A percentile compares a stretch with the other conserved stretches of the same genome.
Conservation (phyloP, 2,888 invertebrate species). For the Drosophila dives region DNA sequence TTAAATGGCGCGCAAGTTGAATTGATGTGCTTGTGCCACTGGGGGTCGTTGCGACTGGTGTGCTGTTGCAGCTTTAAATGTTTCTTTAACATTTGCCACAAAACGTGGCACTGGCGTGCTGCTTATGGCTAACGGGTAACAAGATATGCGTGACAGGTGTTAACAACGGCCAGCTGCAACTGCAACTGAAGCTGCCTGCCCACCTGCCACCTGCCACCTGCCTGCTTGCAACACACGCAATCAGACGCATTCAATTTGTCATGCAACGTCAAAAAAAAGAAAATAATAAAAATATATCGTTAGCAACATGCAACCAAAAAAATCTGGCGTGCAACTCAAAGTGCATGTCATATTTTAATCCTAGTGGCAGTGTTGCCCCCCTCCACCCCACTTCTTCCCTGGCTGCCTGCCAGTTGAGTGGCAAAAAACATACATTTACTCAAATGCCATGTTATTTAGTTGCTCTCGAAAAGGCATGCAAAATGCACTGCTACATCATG, state of each 20-base stretch:
- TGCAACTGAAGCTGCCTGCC: neutral
- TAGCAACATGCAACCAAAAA: slow-evolving; percentile 16
- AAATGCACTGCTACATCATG: slow-evolving; percentile 31
- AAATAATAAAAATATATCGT: neutral
- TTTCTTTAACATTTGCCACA: slow-evolving; percentile 57
- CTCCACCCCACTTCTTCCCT: too few species aligned
- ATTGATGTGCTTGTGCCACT: slow-evolving; percentile 68
- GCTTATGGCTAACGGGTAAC: slow-evolving; percentile 39
- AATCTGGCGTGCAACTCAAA: slow-evolving; percentile 44
- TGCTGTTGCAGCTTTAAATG: slow-evolving; percentile 37
- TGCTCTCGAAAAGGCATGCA: slow-evolving; percentile 27
- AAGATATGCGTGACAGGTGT: slow-evolving; percentile 69
- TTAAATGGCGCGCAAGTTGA: slow-evolving; percentile 73
- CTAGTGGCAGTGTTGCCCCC: slow-evolving; percentile 8
- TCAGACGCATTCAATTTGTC: slow-evolving; percentile 41
- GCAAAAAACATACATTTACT: slow-evolving; percentile 19
- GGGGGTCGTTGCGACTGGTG: slow-evolving; percentile 8
- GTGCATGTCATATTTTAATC: slow-evolving; percentile 47
- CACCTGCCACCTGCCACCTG: neutral
- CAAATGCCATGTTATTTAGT: slow-evolving; percentile 17
- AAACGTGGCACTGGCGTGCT: slow-evolving; percentile 34
- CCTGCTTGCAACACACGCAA: slow-evolving; percentile 33
- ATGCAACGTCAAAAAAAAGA: slow-evolving; percentile 32
- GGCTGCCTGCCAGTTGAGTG: slow-evolving; percentile 18
- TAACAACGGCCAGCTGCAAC: slow-evolving; percentile 43